Percentiles rank a stretch among this genome's conserved stretches.
phyloP scores from a whole-genome alignment of 2,797 vertebrate species.

The Muscicapa comitata region DNA sequence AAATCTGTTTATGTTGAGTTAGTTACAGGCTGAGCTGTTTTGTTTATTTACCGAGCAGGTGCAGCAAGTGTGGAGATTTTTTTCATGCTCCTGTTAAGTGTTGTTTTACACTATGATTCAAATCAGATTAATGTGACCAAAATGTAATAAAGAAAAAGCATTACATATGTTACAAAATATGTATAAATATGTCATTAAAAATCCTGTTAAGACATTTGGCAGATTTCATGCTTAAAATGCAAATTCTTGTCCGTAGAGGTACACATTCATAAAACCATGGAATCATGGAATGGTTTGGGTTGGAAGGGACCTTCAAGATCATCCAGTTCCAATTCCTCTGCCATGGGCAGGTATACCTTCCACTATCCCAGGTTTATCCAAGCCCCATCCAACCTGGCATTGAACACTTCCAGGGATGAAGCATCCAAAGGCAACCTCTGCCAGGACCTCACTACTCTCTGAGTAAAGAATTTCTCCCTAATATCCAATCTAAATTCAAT shows the following conservation, averaged over 20 bases:
- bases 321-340: background rate
- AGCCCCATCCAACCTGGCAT: background rate
- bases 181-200: background rate
- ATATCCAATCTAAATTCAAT: background rate
- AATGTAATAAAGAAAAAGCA: background rate
- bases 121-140: background rate
- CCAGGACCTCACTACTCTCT: background rate
- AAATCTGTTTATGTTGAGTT: background rate
- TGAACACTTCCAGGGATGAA: background rate
- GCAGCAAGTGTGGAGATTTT: background rate
- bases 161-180: background rate
- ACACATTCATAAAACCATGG: background rate
- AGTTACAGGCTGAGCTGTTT: background rate
- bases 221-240: background rate
- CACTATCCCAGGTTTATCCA: background rate
- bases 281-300: background rate
- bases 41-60: background rate
- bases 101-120: background rate
- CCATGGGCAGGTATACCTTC: fast-evolving
- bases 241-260: background rate
- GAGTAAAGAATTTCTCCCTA: background rate
- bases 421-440: background rate
- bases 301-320: background rate
- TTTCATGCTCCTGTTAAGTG: background rate
- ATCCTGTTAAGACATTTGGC: background rate